Evolutionary conservation across 2,113 vertebrate species (phyloP), one percentile per base, ranked within the genome.

Genomic region (Fulmarus glacialis): DNA sequence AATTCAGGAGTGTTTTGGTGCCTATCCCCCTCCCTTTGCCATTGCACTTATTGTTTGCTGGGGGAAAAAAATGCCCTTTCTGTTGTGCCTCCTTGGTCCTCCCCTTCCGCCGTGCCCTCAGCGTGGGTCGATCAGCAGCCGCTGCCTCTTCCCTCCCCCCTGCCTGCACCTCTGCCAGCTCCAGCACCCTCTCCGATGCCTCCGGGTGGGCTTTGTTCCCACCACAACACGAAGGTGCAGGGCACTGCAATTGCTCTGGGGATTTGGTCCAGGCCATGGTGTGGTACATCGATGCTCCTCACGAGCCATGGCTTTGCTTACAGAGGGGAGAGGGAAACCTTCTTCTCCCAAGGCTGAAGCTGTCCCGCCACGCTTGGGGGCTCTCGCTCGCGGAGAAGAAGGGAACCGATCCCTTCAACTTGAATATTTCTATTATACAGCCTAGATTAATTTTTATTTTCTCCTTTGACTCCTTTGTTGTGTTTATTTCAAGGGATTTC

Each of bases 401-500:
- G 72, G 40, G 45, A 75, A 72, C 27, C 2, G 1, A 48, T 67
- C 56, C 43, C 2, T 1, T 59, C 14, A 3, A 27, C 43, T 85
- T 85, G 82, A 87, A 45, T 68, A 84, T 87, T 87, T 87, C 83
- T 80, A 53, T 94, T 89, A 45, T 58, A 79, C 34, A 86, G 63
- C 50, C 68, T 62, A 58, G 72, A 82, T 91, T 95, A 94, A 93
- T 95, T 92, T 84, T 82, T 17, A 64, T 84, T 95, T 87, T 82
- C 64, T 74, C 48, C 74, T 75, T 85, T 87, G 53, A 58, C 62
- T 95, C 62, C 77, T 89, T 96, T 91, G 86, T 89, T 96, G 68
- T 91, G 82, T 87, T 96, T 89, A 66, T 95, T 96, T 87, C 68
- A 91, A 91, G 89, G 58, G 83, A 82, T 91, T 95, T 96, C 83